Evolutionary conservation across 2,888 invertebrate species (phyloP).

Genomic region (Busseola fusca): DNA sequence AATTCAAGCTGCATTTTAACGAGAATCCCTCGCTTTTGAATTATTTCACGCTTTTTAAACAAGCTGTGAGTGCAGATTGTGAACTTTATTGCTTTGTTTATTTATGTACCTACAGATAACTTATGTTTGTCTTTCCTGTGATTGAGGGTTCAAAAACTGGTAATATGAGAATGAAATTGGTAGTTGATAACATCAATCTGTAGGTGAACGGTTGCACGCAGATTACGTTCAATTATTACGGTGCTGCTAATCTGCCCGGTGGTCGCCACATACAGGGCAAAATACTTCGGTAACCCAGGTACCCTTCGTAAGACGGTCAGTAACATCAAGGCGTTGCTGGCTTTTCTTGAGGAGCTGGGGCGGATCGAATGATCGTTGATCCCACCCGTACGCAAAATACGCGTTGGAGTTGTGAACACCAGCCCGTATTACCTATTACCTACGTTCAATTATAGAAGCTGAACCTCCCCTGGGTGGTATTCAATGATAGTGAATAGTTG

Average conservation of each 20-base stretch:
- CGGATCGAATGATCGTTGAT: no score
- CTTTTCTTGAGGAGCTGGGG: no score
- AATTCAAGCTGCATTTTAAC: constrained; percentile 84
- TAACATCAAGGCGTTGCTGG: no score
- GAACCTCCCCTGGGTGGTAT: neutral
- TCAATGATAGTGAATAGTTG: neutral
- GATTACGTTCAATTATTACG: neutral
- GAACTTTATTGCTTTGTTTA: constrained; percentile 70
- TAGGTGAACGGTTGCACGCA: neutral
- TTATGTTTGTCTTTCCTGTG: constrained; percentile 17
- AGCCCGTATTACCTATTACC: no score
- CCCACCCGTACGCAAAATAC: no score
- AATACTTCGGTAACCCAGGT: no score
- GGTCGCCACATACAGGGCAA: no score
- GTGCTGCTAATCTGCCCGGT: no score
- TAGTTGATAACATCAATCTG: neutral
- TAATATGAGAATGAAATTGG: neutral
- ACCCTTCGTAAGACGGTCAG: no score
- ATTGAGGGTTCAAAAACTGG: neutral
- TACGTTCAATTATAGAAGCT: neutral
- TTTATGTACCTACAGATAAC: constrained; percentile 50
- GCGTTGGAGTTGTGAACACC: no score
- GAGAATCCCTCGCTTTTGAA: constrained; percentile 81
- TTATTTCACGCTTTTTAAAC: constrained; percentile 85
- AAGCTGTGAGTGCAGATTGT: constrained; percentile 76